Evolutionary conservation across 2,888 invertebrate genomes (phyloP), one percentile per base, ranked within the genome.

Genomic region (Nemotelus nigrinus): DNA sequence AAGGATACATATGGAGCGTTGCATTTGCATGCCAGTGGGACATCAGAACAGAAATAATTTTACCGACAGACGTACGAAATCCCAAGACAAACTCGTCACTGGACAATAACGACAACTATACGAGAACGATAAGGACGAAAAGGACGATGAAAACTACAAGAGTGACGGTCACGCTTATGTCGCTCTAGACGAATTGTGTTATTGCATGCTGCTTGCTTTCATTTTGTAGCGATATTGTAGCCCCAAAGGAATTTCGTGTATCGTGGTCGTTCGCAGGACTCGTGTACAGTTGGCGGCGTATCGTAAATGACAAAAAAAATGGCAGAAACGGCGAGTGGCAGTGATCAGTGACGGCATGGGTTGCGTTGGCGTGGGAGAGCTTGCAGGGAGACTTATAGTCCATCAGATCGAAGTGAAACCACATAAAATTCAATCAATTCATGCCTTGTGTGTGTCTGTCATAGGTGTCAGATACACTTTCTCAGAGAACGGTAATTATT

Each of bases 11-110:
- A 45, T 55, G 39, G 44, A 47, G 47, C 55, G 47, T 70, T 8
- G 64, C 75, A 70, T 75, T 79, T 77, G 77, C 79, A 77, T 71
- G 77, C 77, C 75, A 64, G 75, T 47, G 77, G 79, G 77, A 74
- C 65, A 45, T 76, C 58, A 64, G 70, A 58, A 76, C 77, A 57
- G 77, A 79, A 79, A 77, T 77, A 79, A 79, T 77, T 79, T 79
- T 77, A 75, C 63, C 68, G 79, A 77, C 79, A 79, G 77, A 67
- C 76, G 76, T 76, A 65, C 76, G 25, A 76, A 76, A 76, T 76
- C 76, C 76, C 76, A 76, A 67, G 64, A 57, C 76, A 39, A 74
- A 60, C 74, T 41, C 74, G 41, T 70, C 25, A 25, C 25, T 25
- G 25, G 67, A 45, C 48, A 47, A 48, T 47, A 47, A 25, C 72